Conservation (phyloP, 1,140 invertebrate species). For the Coenobita brevimanus region DNA sequence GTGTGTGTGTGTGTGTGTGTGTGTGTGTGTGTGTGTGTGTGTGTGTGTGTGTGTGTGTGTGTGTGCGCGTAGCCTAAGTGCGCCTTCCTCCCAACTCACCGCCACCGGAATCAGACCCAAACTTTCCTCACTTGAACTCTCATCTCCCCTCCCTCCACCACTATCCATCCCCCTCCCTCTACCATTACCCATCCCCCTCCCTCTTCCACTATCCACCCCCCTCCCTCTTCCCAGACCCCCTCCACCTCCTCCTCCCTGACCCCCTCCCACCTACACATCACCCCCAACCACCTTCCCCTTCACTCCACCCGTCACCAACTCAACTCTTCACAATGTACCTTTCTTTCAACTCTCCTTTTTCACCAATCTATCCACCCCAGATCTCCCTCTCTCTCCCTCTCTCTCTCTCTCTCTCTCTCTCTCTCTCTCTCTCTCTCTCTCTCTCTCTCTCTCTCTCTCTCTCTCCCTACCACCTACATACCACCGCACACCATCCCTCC, state of each 20-base stretch:
- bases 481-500: no score
- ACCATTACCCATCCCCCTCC: no score
- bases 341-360: not conserved
- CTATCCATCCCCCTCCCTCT: no score
- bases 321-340: not conserved
- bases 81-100: not conserved
- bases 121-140: not conserved
- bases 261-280: no score
- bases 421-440: not conserved
- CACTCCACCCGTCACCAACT: no score
- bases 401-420: not conserved
- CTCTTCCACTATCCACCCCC: no score
- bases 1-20: not conserved
- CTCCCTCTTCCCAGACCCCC: no score
- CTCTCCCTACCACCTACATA: not conserved
- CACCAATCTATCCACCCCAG: not conserved
- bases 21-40: not conserved
- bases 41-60: not conserved
- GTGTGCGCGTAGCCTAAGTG: not conserved
- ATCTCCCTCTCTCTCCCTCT: not conserved
- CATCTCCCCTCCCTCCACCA: not conserved
- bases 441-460: conserved; percentile 3
- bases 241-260: no score
- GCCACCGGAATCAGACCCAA: no score
- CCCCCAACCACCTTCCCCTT: no score